A percentile compares a stretch with the other conserved stretches of the same genome.
These are phyloP conservation scores for Antheraea pernyi DNA, from an alignment of 1,140 invertebrate species.

Conservation along the genomic window DNA sequence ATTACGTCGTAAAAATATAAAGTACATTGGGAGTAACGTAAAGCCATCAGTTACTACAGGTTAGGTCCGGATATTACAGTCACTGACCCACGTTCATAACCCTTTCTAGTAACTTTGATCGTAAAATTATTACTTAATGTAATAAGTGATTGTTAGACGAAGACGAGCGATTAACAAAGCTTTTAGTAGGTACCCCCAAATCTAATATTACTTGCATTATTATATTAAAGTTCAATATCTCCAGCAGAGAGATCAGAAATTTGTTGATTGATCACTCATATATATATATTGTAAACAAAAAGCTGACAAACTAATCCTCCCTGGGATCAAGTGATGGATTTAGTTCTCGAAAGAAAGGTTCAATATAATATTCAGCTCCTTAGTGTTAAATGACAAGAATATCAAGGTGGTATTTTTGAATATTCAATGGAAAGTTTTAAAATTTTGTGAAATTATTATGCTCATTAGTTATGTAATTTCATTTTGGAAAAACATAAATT, in stretches of 20 bases:
- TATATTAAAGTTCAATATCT: no score
- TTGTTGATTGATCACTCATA: neutral
- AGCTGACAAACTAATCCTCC: neutral
- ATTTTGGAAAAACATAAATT: no score
- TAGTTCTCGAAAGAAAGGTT: neutral
- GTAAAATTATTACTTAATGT: slow-evolving; percentile 1
- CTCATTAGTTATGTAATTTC: no score
- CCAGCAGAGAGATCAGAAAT: neutral
- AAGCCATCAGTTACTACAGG: neutral
- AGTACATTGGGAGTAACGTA: neutral
- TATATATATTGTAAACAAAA: neutral
- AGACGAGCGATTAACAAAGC: neutral
- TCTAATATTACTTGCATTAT: neutral
- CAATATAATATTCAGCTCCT: neutral
- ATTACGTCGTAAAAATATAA: neutral
- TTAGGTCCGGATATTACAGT: neutral
- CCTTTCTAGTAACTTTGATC: neutral
- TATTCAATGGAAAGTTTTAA: no score
- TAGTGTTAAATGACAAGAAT: neutral
- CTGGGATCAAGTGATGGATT: neutral
- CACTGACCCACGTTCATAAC: neutral
- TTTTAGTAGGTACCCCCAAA: neutral
- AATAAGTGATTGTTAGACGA: neutral
- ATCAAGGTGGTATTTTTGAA: neutral
- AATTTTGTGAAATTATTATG: no score